Percentiles rank a stretch among this genome's conserved stretches.
Conservation (phyloP, 2,113 vertebrate species). For the Tupaia chinensis region DNA sequence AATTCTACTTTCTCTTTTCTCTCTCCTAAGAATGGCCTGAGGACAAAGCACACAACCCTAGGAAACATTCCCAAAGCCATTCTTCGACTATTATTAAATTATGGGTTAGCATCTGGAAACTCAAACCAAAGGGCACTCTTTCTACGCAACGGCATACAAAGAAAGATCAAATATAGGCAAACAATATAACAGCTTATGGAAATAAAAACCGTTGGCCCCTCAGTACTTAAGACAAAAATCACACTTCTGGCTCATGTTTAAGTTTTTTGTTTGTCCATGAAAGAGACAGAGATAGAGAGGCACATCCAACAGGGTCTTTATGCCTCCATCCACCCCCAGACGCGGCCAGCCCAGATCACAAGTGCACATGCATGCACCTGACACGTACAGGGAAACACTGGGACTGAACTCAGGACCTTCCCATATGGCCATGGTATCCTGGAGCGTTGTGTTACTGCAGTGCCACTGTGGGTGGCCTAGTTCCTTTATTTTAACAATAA, state of each 20-base stretch:
- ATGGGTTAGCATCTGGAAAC: not conserved
- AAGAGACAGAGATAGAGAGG: no score
- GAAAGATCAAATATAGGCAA: not conserved
- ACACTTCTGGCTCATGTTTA: conserved; percentile 17
- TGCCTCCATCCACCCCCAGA: no score
- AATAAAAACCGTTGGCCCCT: not conserved
- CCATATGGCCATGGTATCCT: no score
- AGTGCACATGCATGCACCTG: no score
- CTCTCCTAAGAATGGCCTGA: not conserved
- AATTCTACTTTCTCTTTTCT: not conserved
- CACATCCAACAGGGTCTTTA: no score
- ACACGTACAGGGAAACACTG: no score
- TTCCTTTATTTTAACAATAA: conserved; percentile 32
- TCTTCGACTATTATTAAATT: not conserved
- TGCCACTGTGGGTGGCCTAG: no score
- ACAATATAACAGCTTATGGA: not conserved
- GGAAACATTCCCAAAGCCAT: not conserved
- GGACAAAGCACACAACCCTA: not conserved
- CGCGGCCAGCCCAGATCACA: no score
- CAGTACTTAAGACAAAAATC: conserved; percentile 1
- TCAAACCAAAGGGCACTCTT: not conserved
- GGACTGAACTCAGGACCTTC: no score
- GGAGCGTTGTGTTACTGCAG: no score
- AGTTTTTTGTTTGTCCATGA: no score
- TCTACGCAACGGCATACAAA: not conserved